Conservation (phyloP, 2,888 invertebrate genomes). For the Drosophila melanocephala region DNA sequence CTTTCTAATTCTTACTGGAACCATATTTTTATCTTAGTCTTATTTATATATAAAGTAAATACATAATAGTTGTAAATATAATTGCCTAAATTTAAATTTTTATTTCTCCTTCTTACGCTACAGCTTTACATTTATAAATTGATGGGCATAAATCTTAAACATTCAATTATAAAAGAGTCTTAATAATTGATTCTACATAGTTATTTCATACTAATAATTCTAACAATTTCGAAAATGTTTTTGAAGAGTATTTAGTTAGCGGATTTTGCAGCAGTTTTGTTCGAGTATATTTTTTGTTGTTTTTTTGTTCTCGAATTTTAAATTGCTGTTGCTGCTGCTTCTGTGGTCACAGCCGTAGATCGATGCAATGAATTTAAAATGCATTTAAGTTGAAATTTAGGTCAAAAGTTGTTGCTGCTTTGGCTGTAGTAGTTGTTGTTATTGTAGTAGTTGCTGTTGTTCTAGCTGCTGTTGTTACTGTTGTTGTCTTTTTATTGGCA, state of each 20-base stretch:
- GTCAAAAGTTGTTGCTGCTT: constrained; percentile 69
- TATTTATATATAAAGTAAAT: background rate
- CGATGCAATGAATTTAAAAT: constrained; percentile 80
- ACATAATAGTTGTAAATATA: background rate
- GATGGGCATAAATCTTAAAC: background rate
- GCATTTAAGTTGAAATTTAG: constrained; percentile 78
- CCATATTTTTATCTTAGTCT: background rate
- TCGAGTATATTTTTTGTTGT: constrained; percentile 28
- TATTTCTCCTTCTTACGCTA: no score
- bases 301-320: constrained; percentile 51
- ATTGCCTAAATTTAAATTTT: background rate
- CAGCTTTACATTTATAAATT: background rate
- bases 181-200: background rate
- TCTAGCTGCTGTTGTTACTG: constrained; percentile 30
- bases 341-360: constrained; percentile 60
- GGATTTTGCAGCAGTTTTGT: constrained; percentile 15
- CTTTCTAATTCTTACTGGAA: background rate
- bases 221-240: background rate
- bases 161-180: background rate
- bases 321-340: constrained; percentile 53
- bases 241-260: constrained; percentile 28
- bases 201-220: background rate
- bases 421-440: constrained; percentile 35
- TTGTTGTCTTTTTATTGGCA: constrained; percentile 55
- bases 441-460: constrained; percentile 38